Conservation (phyloP, 1,140 invertebrate species). For the Apis laboriosa region DNA sequence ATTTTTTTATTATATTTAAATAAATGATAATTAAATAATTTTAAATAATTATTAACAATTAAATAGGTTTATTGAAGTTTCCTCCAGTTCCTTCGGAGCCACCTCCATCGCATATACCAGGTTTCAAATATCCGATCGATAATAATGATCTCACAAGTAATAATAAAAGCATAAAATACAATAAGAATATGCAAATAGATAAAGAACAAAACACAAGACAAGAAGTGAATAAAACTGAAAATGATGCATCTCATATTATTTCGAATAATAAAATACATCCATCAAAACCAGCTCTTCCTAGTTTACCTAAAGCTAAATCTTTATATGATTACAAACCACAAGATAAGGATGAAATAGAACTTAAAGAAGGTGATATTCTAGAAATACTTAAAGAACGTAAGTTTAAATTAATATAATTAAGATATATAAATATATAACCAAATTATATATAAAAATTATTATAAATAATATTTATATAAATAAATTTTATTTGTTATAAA, state of each 20-base stretch:
- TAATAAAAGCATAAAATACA: conserved; percentile 2
- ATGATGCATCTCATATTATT: background rate
- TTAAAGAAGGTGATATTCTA: conserved; percentile 85
- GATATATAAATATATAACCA: background rate
- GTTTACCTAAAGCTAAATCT: conserved; percentile 83
- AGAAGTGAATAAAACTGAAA: background rate
- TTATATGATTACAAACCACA: conserved; percentile 86
- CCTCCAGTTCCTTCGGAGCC: conserved; percentile 82
- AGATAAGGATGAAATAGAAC: conserved; percentile 86
- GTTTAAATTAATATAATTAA: conserved; percentile 45
- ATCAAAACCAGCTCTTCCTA: conserved; percentile 68
- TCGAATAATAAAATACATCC: conserved; percentile 50
- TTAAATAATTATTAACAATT: background rate
- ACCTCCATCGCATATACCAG: conserved; percentile 80
- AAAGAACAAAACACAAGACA: conserved; percentile 47
- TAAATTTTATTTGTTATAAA: no score
- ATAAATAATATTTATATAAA: no score
- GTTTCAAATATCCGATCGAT: conserved; percentile 67
- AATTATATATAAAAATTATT: background rate
- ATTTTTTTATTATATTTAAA: background rate
- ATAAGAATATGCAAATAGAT: conserved; percentile 52
- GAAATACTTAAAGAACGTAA: conserved; percentile 86
- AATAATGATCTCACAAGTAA: conserved; percentile 21
- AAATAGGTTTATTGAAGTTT: conserved; percentile 70
- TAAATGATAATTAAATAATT: background rate